Evolutionary conservation across 2,888 invertebrate species (phyloP).

Genomic region (Agrilus cyanescens): DNA sequence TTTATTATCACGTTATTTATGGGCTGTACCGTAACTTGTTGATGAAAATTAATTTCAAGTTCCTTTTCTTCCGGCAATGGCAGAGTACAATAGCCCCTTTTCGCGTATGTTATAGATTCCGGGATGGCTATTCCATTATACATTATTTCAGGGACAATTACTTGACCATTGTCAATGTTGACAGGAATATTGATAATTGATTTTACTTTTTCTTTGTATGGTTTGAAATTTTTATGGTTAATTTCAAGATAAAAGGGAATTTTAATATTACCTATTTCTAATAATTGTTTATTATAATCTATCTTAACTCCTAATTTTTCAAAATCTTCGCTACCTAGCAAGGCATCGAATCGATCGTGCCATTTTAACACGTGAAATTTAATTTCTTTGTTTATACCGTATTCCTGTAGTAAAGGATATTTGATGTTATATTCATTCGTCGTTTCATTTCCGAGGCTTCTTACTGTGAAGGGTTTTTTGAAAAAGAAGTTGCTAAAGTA

Average conservation of each 20-base stretch:
- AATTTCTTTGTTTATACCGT: no score
- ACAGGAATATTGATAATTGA: not conserved
- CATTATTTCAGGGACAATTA: conserved; percentile 1
- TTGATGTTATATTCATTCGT: no score
- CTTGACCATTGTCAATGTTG: conserved; percentile 4
- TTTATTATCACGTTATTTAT: not conserved
- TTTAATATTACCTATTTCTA: not conserved
- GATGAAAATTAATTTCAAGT: conserved; percentile 1
- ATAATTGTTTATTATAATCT: no score
- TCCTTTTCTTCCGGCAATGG: not conserved
- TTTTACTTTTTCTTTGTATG: conserved; percentile 1
- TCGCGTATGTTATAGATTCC: not conserved
- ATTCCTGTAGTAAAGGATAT: no score
- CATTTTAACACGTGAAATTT: no score
- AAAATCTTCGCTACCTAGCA: no score
- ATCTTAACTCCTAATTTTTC: no score
- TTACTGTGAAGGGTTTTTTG: no score
- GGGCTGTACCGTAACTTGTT: no score
- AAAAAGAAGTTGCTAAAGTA: no score
- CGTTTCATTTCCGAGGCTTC: no score
- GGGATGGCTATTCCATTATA: not conserved
- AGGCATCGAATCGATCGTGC: no score
- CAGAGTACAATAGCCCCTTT: conserved; percentile 2
- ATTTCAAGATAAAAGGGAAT: conserved; percentile 6
- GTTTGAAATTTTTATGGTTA: conserved; percentile 3